Evolutionary conservation across 2,113 vertebrate genomes (phyloP), one percentile per base, ranked within the genome.

Genomic region (Proteles cristata): DNA sequence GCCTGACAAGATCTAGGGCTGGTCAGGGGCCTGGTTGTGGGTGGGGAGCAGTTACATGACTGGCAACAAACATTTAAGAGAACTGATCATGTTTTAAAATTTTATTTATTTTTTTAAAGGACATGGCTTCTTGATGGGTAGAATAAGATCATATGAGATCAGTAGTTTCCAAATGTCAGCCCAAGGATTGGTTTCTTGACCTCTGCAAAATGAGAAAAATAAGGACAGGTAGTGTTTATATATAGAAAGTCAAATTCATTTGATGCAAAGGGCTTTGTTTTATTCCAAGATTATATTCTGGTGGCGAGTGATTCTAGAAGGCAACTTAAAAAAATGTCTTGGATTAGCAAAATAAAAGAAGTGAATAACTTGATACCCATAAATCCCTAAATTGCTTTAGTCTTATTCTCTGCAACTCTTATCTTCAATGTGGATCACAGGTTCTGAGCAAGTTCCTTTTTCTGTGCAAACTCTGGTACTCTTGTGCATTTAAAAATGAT

Each of bases 381-480:
- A 28, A 45, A 76, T 39, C 19, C 3, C 28, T 31, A 61, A 63
- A 26, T 23, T 16, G 4, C 19, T 33, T 35, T 25, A 39, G 14
- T 35, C 23, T 28, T 77, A 3, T 43, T 45, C 1, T 7, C 23
- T 23, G 35, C 11, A 3, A 2, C 6, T 28, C 35, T 28, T 19
- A 1, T 31, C 48, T 65, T n/a, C 10, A 31, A 3, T 0, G 19
- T 69, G 28, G 23, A 26, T 35, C 15, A 66, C 45, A 3, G 28
- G 25, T 15, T 1, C 5, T 11, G 48, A 86, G 76, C 7, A 61
- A 45, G 8, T 65, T 31, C 21, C 21, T 7, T 1, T n/a, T 66
- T 7, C 33, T 15, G 2, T 28, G 39, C 28, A 74, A 81, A 23
- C 66, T 39, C 71, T 65, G 55, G 6, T 39, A 7, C 39, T 53